A percentile compares a stretch with the other conserved stretches of the same genome.
Conservation (phyloP, 2,888 invertebrate genomes). For the Exephanes ischioxanthus region DNA sequence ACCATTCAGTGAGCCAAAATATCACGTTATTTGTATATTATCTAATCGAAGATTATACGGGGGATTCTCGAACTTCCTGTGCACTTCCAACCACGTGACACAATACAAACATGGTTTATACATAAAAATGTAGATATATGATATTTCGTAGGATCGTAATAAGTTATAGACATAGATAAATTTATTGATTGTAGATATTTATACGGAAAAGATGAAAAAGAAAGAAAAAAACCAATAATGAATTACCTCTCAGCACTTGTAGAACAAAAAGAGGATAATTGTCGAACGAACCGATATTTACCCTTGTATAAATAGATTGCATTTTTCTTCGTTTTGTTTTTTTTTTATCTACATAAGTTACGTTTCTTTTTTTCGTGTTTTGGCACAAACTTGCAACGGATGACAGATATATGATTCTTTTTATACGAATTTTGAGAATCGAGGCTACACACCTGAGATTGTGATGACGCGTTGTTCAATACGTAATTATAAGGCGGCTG, state of each 20-base stretch:
- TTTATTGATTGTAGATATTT: constrained; percentile 78
- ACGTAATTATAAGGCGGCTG: constrained; percentile 37
- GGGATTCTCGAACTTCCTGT: constrained; percentile 32
- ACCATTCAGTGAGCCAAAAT: constrained; percentile 29
- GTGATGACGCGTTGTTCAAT: constrained; percentile 48
- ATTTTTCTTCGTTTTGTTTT: constrained; percentile 69
- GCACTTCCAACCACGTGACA: constrained; percentile 57
- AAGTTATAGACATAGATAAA: constrained; percentile 76
- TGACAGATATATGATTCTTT: constrained; percentile 49
- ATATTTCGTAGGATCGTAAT: constrained; percentile 76
- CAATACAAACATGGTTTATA: constrained; percentile 74
- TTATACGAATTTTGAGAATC: constrained; percentile 57
- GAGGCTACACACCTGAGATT: constrained; percentile 57
- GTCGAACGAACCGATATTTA: constrained; percentile 59
- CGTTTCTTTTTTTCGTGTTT: constrained; percentile 42
- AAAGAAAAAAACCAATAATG: constrained; percentile 48
- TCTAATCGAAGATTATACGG: constrained; percentile 15
- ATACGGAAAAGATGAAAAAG: constrained; percentile 71
- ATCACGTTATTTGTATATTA: constrained; percentile 8
- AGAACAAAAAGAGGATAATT: constrained; percentile 58
- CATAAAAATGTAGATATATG: constrained; percentile 80
- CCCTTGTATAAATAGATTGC: constrained; percentile 74
- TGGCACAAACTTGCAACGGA: constrained; percentile 51
- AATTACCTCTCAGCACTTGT: constrained; percentile 62
- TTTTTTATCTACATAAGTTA: constrained; percentile 41